Evolutionary conservation across 2,797 vertebrate genomes (phyloP).

Genomic region (Megalops cyprinoides): DNA sequence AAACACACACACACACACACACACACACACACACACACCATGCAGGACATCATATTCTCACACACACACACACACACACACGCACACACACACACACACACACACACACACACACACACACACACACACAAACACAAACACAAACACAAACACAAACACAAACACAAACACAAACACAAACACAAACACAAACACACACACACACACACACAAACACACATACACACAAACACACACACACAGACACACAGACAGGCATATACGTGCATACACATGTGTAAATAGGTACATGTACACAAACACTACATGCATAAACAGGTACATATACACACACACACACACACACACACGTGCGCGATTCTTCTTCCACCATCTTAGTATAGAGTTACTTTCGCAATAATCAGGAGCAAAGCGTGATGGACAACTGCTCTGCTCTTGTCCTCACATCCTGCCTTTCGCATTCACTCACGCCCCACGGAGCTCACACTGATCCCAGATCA

Average conservation of each 20-base stretch:
- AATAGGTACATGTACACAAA: not conserved
- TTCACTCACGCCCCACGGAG: slow-evolving; percentile 63
- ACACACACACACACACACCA: not conserved
- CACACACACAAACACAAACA: not conserved
- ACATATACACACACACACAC: not conserved
- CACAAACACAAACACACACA: slow-evolving; percentile 8
- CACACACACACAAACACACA: slow-evolving; percentile 19
- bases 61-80: not conserved
- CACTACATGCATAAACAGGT: not conserved
- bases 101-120: not conserved
- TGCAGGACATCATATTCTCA: no score
- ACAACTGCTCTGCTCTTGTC: slow-evolving; percentile 31
- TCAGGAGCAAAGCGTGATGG: slow-evolving; percentile 14
- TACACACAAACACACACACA: slow-evolving; percentile 27
- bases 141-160: no score
- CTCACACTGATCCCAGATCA: slow-evolving; percentile 56
- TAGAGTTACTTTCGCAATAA: slow-evolving; percentile 44
- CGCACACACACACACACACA: not conserved
- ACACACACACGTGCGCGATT: slow-evolving; percentile 16
- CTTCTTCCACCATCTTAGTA: slow-evolving; percentile 16
- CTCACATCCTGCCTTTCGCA: slow-evolving; percentile 39
- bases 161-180: no score
- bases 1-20: slow-evolving; percentile 5
- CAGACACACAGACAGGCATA: slow-evolving; percentile 5
- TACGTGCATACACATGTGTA: not conserved